phyloP scores from a whole-genome alignment of 2,888 invertebrate genomes.

The Calameuta idolon region DNA sequence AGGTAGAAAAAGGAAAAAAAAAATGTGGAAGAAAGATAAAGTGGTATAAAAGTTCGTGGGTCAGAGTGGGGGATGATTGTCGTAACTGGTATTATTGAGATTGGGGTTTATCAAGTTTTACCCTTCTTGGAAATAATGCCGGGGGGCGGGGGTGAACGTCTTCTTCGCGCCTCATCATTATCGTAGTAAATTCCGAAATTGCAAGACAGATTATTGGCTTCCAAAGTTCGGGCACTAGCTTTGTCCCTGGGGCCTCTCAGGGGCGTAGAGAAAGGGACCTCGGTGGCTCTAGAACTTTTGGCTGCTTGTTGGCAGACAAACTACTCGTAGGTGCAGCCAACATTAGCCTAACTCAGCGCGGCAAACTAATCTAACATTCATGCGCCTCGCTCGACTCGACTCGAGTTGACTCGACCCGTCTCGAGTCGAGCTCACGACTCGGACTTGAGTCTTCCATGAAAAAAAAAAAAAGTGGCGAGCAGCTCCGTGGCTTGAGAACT shows the following conservation, averaged over 20 bases:
- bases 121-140: neutral
- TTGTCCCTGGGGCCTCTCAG: neutral
- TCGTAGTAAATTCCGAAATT: slow-evolving; percentile 47
- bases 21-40: neutral
- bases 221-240: slow-evolving; percentile 39
- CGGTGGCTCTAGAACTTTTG: slow-evolving; percentile 46
- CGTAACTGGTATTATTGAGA: neutral
- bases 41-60: neutral
- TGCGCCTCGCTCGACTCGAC: slow-evolving; percentile 33
- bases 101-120: neutral
- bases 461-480: neutral
- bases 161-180: slow-evolving; percentile 2
- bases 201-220: slow-evolving; percentile 57
- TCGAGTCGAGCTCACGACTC: slow-evolving; percentile 6
- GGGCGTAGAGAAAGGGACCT: slow-evolving; percentile 39
- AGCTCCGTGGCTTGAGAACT: slow-evolving; percentile 29
- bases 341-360: slow-evolving; percentile 58
- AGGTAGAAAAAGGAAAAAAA: slow-evolving; percentile 8
- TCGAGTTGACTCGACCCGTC: neutral
- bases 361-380: slow-evolving; percentile 64
- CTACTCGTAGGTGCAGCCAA: slow-evolving; percentile 56
- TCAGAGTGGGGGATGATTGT: neutral
- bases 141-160: neutral
- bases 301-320: slow-evolving; percentile 55
- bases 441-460: slow-evolving; percentile 3